phyloP scores from a whole-genome alignment of 2,113 vertebrate species.

The Gobiocypris rarus region DNA sequence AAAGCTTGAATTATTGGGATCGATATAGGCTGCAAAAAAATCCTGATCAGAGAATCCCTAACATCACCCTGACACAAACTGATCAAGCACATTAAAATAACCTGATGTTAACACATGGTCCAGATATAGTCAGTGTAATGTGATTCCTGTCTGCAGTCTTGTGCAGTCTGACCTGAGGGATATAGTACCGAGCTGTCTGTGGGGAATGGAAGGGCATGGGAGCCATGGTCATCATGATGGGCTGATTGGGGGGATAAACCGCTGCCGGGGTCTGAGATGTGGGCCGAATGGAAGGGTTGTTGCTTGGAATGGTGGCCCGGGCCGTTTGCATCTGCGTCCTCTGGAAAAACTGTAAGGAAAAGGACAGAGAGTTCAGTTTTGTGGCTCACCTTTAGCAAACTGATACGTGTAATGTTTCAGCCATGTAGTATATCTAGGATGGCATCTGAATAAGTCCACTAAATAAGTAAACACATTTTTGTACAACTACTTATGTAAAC shows the following conservation, averaged over 20 bases:
- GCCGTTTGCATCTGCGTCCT: constrained; percentile 94
- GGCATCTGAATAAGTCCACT: background rate
- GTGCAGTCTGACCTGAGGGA: constrained; percentile 82
- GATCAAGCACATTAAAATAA: background rate
- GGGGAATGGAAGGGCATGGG: constrained; percentile 94
- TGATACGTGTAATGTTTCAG: background rate
- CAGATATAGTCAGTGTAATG: constrained; percentile 1
- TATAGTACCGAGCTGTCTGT: constrained; percentile 96
- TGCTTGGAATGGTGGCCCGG: constrained; percentile 89
- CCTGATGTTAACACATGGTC: background rate
- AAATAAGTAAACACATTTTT: background rate
- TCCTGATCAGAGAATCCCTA: too few species aligned
- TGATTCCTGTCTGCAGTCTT: background rate
- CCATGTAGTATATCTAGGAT: background rate
- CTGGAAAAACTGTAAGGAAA: constrained; percentile 89
- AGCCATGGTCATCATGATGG: constrained; percentile 97
- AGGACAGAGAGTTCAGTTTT: constrained; percentile 11
- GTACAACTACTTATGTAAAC: background rate
- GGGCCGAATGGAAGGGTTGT: constrained; percentile 90
- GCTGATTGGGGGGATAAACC: constrained; percentile 91
- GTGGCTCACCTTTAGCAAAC: background rate
- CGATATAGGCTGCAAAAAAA: too few species aligned
- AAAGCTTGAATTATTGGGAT: too few species aligned
- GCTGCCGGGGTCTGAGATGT: constrained; percentile 87
- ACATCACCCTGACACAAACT: too few species aligned